phyloP scores from a whole-genome alignment of 2,797 vertebrate species.

The Ambastaia sidthimunki region DNA sequence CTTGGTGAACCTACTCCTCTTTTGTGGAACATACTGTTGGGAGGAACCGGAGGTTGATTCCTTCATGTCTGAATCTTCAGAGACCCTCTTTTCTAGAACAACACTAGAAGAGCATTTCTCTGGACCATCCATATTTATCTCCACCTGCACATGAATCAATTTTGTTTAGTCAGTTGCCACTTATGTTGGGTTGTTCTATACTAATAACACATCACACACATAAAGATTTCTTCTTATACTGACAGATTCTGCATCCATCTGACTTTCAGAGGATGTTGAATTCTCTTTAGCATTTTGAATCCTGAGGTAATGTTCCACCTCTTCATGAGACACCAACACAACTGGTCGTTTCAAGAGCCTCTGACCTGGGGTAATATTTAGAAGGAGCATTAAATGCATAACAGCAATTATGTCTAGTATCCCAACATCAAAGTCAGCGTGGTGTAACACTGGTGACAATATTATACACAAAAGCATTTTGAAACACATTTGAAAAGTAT shows the following conservation, averaged over 20 bases:
- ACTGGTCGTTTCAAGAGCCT: slow-evolving; percentile 35
- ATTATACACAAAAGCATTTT: too few relatives aligned
- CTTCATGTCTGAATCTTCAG: slow-evolving; percentile 24
- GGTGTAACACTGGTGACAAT: too few relatives aligned
- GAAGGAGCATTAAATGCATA: not conserved
- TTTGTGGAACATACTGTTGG: not conserved
- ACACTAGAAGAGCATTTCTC: not conserved
- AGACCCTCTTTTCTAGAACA: slow-evolving; percentile 9
- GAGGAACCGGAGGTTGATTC: slow-evolving; percentile 10
- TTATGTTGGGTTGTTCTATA: not conserved
- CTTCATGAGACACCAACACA: slow-evolving; percentile 51
- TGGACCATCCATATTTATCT: slow-evolving; percentile 7
- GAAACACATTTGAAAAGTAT: too few relatives aligned
- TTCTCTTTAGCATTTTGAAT: slow-evolving; percentile 19
- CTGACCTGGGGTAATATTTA: slow-evolving; percentile 33
- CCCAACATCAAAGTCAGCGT: not conserved
- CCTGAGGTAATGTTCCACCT: slow-evolving; percentile 31
- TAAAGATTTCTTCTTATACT: not conserved
- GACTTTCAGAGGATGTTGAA: slow-evolving; percentile 33
- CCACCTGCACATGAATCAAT: not conserved
- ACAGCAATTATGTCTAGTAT: not conserved
- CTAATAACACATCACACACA: not conserved
- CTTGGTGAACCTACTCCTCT: not conserved
- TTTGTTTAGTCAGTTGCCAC: not conserved
- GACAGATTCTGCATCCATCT: slow-evolving; percentile 36